Evolutionary conservation across 2,113 vertebrate genomes (phyloP).

Genomic region (Crocuta crocuta): DNA sequence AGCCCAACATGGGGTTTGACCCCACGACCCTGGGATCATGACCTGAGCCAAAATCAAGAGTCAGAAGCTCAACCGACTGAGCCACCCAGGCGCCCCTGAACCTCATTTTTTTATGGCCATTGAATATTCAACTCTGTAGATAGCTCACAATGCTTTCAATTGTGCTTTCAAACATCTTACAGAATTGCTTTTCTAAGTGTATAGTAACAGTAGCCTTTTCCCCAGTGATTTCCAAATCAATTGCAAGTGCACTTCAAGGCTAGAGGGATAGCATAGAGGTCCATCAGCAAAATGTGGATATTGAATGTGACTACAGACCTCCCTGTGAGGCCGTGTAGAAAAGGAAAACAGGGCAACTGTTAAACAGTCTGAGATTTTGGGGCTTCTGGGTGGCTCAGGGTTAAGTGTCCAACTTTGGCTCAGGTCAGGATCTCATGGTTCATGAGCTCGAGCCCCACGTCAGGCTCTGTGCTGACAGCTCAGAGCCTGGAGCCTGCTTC

Average conservation of each 20-base stretch:
- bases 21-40: too few species aligned
- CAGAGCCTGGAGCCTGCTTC: too few species aligned
- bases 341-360: constrained; percentile 88
- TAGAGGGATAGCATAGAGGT: constrained; percentile 89
- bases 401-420: too few species aligned
- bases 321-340: constrained; percentile 85
- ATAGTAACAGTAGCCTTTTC: constrained; percentile 65
- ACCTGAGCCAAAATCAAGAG: too few species aligned
- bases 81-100: too few species aligned
- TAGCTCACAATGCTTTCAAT: neutral
- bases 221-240: constrained; percentile 87
- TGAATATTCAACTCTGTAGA: neutral
- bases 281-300: constrained; percentile 92
- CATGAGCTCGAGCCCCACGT: too few species aligned
- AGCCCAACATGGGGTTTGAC: too few species aligned
- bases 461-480: too few species aligned
- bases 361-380: constrained; percentile 65
- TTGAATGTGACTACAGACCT: constrained; percentile 88
- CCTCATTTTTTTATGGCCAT: neutral
- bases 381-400: too few species aligned
- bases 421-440: too few species aligned
- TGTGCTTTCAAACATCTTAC: neutral
- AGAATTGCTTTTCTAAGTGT: neutral
- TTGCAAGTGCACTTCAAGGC: constrained; percentile 75
- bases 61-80: too few species aligned